A percentile compares a stretch with the other conserved stretches of the same genome.
Conservation (phyloP, 2,113 vertebrate species). For the Cichladusa arquata region DNA sequence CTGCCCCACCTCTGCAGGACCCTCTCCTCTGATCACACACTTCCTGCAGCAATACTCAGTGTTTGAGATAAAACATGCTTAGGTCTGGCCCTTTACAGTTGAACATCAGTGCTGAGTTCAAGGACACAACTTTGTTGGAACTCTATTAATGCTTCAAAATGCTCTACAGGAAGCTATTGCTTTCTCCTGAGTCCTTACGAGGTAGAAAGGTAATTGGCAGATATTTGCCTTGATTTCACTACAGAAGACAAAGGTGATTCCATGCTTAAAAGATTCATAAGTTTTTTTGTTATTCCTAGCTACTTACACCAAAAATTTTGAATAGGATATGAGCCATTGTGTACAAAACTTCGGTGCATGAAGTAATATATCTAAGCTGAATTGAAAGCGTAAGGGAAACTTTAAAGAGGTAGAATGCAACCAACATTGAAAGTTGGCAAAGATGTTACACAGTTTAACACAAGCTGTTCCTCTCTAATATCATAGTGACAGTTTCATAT, state of each 20-base stretch:
- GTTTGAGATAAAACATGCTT: background rate
- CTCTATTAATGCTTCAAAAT: background rate
- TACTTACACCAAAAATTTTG: background rate
- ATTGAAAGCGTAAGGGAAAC: background rate
- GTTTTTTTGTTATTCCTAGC: background rate
- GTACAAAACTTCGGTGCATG: background rate
- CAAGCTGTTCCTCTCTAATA: slow-evolving; percentile 63
- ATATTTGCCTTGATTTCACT: background rate
- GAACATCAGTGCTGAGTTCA: background rate
- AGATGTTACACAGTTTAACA: slow-evolving; percentile 11
- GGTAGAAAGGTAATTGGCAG: background rate
- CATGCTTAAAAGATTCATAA: background rate
- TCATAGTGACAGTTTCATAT: slow-evolving; percentile 52
- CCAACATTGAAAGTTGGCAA: slow-evolving; percentile 35
- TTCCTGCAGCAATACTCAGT: fast-evolving
- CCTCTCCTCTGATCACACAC: background rate
- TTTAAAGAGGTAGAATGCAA: slow-evolving; percentile 14
- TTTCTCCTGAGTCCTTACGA: fast-evolving
- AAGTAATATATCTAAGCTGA: background rate
- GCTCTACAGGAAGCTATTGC: background rate
- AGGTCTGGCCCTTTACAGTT: background rate
- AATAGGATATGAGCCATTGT: background rate
- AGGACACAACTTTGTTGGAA: background rate
- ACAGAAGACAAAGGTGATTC: background rate
- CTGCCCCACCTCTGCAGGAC: fast-evolving